Evolutionary conservation across 2,888 invertebrate species (phyloP), one percentile per base, ranked within the genome.

Genomic region (Deilephila porcellus): DNA sequence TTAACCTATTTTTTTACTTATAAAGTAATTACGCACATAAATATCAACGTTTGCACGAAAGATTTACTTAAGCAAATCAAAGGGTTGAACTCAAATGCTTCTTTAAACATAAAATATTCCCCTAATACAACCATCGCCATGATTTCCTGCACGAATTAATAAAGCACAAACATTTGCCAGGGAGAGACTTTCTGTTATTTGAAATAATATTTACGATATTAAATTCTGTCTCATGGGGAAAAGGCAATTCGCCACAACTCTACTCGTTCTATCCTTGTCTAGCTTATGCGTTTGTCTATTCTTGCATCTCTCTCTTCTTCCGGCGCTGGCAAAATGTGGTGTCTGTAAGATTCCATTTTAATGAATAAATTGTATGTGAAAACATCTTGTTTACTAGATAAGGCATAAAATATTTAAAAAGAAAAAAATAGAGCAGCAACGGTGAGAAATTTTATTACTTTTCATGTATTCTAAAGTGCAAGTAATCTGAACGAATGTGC

Each of bases 151-250:
- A 78, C 73, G 78, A 80, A 77, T 80, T 81, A 83, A 82, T 82
- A 81, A 82, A 79, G 76, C 77, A 73, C 74, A 79, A 83, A 79
- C 78, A 80, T 79, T 79, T 80, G 80, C 77, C 77, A 76, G 78
- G 77, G 75, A 79, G 83, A 83, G 78, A 79, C 77, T 80, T 80
- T 79, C 75, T 82, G 82, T 81, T 84, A 82, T 84, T 84, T 81
- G 79, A 79, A 80, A 80, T 82, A 80, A 84, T 83, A 82, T 84
- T 83, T 83, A 84, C 80, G 83, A 84, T 84, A 84, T 84, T 84
- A 84, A 84, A 84, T 84, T 83, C 81, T 82, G 83, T 82, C 83
- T 80, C 78, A 72, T 60, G 81, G 77, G 84, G 81, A 78, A 74
- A 76, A 75, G 76, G 78, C 78, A 78, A 81, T 81, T 80, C 77